These are phyloP conservation scores for Heteromurus nitidus DNA, from an alignment of 2,888 invertebrate species.

Conservation along the genomic window DNA sequence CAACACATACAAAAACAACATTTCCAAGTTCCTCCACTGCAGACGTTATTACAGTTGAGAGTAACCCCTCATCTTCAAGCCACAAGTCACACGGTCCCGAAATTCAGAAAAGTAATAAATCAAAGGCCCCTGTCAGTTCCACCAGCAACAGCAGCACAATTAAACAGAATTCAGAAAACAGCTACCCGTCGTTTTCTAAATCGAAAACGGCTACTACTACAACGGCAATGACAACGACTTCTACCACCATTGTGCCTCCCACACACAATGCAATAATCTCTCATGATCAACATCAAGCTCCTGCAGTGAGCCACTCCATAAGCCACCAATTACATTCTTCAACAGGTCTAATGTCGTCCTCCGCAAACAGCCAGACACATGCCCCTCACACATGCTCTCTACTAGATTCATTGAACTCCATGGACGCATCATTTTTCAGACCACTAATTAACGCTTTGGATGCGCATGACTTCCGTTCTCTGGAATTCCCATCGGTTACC, in stretches of 20 bases:
- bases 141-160: too few species aligned
- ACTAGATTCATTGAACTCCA: conserved; percentile 38
- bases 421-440: conserved; percentile 53
- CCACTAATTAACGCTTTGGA: conserved; percentile 47
- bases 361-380: conserved; percentile 8
- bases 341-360: neutral
- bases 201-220: neutral
- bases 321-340: conserved; percentile 1
- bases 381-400: conserved; percentile 29
- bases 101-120: neutral
- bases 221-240: neutral
- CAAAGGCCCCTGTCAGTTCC: too few species aligned
- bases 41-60: too few species aligned
- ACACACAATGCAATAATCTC: neutral
- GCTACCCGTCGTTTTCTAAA: neutral
- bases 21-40: too few species aligned
- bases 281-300: neutral
- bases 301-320: neutral
- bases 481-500: conserved; percentile 25
- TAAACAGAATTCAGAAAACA: too few species aligned
- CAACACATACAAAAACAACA: too few species aligned
- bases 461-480: conserved; percentile 34
- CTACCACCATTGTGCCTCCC: neutral
- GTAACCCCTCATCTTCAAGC: too few species aligned
- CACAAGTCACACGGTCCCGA: neutral